Evolutionary conservation across 2,113 vertebrate species (phyloP).

Genomic region (Phalacrocorax aristotelis): DNA sequence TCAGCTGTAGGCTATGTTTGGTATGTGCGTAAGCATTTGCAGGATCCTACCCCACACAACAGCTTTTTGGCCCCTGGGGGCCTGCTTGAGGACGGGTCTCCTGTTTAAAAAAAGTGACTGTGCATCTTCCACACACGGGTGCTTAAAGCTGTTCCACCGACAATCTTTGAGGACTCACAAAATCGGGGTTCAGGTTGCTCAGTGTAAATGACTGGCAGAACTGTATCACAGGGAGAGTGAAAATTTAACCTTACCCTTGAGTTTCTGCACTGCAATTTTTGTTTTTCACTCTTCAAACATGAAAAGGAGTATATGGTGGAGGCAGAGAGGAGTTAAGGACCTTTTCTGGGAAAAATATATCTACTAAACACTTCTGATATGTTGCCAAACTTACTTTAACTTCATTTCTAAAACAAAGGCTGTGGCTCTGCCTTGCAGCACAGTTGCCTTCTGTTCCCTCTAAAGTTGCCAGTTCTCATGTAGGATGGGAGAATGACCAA

Average conservation of each 20-base stretch:
- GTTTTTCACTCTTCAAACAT: neutral
- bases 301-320: neutral
- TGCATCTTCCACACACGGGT: accelerated
- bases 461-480: neutral
- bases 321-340: neutral
- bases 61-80: neutral
- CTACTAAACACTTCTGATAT: neutral
- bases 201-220: neutral
- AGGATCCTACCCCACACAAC: neutral
- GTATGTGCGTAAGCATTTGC: neutral
- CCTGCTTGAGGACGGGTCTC: neutral
- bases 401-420: neutral
- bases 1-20: neutral
- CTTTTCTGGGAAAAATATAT: neutral
- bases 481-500: slow-evolving; percentile 5
- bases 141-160: neutral
- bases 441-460: slow-evolving; percentile 26
- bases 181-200: accelerated
- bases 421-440: neutral
- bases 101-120: neutral
- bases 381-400: neutral
- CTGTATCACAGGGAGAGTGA: neutral
- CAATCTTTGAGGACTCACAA: neutral
- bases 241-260: neutral
- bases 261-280: neutral